A percentile compares a stretch with the other conserved stretches of the same genome.
Evolutionary conservation across 2,113 vertebrate genomes (phyloP).

Genomic region (Eubucco bourcierii): DNA sequence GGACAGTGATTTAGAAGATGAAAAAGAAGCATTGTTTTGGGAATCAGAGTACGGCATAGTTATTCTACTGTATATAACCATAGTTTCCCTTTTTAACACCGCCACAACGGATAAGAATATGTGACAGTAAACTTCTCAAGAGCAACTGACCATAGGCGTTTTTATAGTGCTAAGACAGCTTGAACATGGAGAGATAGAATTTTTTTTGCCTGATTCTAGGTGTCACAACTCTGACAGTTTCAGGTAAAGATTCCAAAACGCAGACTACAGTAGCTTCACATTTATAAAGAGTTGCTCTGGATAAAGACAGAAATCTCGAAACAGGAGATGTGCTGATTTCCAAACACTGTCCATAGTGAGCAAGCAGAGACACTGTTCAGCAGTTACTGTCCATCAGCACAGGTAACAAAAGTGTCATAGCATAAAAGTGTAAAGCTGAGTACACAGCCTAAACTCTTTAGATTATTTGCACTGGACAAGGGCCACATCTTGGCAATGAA

Average conservation of each 20-base stretch:
- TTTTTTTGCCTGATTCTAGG: neutral
- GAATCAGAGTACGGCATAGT: neutral
- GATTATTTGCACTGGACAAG: neutral
- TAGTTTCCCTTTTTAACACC: neutral
- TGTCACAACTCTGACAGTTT: neutral
- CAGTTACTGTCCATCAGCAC: neutral
- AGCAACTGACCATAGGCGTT: neutral
- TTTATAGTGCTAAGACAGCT: neutral
- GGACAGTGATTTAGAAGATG: neutral
- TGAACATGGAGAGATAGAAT: neutral
- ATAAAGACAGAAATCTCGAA: neutral
- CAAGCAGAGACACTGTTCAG: neutral
- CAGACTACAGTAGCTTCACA: neutral
- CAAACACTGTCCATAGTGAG: neutral
- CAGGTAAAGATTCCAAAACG: neutral
- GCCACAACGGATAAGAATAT: neutral
- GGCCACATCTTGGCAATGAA: slow-evolving; percentile 1
- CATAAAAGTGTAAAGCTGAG: neutral
- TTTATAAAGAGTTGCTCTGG: neutral
- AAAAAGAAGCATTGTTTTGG: neutral
- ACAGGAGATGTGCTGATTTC: neutral
- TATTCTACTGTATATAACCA: neutral
- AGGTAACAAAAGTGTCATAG: neutral
- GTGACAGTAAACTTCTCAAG: neutral
- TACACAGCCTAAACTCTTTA: neutral